Evolutionary conservation across 1,140 invertebrate genomes (phyloP).

Genomic region (Phocides pigmalion): DNA sequence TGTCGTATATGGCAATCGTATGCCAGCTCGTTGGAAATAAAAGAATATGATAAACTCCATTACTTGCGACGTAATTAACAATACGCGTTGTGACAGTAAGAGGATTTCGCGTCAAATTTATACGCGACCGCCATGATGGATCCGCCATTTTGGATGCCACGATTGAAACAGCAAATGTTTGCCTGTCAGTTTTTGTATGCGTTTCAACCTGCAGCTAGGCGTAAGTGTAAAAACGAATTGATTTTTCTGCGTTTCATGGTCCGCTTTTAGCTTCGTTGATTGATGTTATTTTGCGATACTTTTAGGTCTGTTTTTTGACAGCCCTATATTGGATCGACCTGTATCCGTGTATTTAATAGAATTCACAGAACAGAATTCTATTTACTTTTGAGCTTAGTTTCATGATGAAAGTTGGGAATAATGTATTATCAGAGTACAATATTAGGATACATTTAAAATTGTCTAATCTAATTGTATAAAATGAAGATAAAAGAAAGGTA

Average conservation of each 20-base stretch:
- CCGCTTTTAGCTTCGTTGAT: conserved; percentile 3
- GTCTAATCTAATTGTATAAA: too few species aligned
- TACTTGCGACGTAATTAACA: conserved; percentile 37
- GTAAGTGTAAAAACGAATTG: conserved; percentile 21
- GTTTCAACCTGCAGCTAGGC: conserved; percentile 40
- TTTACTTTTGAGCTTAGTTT: too few species aligned
- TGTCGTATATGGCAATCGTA: conserved; percentile 9
- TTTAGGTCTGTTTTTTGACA: too few species aligned
- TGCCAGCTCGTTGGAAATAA: conserved; percentile 10
- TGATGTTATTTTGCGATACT: too few species aligned
- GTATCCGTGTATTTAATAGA: too few species aligned
- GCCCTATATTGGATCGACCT: too few species aligned
- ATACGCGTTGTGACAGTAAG: conserved; percentile 42
- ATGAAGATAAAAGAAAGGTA: too few species aligned
- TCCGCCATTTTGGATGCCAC: conserved; percentile 50
- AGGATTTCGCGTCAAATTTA: conserved; percentile 52
- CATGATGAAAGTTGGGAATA: too few species aligned
- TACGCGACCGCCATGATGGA: conserved; percentile 51
- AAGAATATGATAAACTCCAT: conserved; percentile 26
- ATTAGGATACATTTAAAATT: too few species aligned
- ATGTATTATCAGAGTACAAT: too few species aligned
- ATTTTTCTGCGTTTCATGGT: conserved; percentile 18
- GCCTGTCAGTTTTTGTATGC: conserved; percentile 41
- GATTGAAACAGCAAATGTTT: conserved; percentile 50
- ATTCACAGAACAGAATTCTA: too few species aligned